Evolutionary conservation across 2,888 invertebrate genomes (phyloP), one percentile per base, ranked within the genome.

Genomic region (Patella ulyssiponensis): DNA sequence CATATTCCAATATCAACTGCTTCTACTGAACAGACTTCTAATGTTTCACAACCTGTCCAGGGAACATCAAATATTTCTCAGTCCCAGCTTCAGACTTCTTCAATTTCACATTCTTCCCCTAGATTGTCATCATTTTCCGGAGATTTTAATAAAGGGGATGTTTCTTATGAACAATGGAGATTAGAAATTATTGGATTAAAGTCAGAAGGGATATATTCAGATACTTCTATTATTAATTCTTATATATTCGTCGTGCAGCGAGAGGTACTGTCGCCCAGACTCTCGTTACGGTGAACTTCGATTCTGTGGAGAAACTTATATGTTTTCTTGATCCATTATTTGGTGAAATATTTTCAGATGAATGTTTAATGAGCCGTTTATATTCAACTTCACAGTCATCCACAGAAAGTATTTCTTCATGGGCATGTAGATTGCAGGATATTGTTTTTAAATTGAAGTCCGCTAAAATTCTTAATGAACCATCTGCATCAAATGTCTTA

Each of bases 351-450:
- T 12, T 20, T 20, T 64, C 64, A 11, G n/a, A n/a, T 15, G 64
- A 64, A 64, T 64, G n/a, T 64, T 64, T 20, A 27, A 27, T 27
- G 27, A 27, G 27, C 3, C 27, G 27, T 3, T 27, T 27, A 27
- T 27, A 27, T 3, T 64, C 20, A 20, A 20, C 64, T 15, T 64
- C 64, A 64, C 20, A 64, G 64, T n/a, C n/a, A 20, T 11, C 9
- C 20, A 20, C 9, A 20, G 64, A 64, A 64, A 64, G 64, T 20
- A 64, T 64, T 64, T 64, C 64, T 20, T 64, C 64, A 20, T 64
- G 64, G 64, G 58, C 64, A 15, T 20, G 64, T 64, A n/a, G 64
- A 64, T n/a, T 64, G 7, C 64, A 64, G 64, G 64, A 64, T 64
- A n/a, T 64, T 64, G 20, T 20, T 20, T 64, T 14, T 64, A 64